Percentiles rank a stretch among this genome's conserved stretches.
These are phyloP conservation scores for Eupeodes luniger DNA, from an alignment of 2,888 invertebrate genomes.

Conservation along the genomic window DNA sequence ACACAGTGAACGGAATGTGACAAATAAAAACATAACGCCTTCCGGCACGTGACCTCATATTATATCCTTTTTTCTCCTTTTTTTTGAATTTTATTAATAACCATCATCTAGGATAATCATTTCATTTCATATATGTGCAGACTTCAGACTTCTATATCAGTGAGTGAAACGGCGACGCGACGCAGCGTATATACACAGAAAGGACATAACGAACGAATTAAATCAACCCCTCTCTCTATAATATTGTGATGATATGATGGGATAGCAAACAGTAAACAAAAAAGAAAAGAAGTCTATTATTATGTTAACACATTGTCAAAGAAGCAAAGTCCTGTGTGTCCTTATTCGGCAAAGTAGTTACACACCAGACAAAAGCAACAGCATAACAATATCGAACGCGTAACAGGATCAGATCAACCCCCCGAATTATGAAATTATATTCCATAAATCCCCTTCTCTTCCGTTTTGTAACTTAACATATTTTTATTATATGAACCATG, in stretches of 20 bases:
- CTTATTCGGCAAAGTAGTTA: too few species aligned
- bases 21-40: conserved; percentile 77
- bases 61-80: conserved; percentile 52
- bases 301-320: conserved; percentile 75
- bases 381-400: conserved; percentile 35
- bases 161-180: not conserved
- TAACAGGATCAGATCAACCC: conserved; percentile 79
- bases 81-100: conserved; percentile 74
- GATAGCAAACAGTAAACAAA: conserved; percentile 41
- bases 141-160: not conserved
- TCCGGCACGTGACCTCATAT: conserved; percentile 74
- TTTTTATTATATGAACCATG: conserved; percentile 41
- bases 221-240: conserved; percentile 58
- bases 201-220: conserved; percentile 59
- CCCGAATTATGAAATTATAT: conserved; percentile 84
- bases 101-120: conserved; percentile 76
- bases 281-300: conserved; percentile 58
- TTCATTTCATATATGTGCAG: not conserved
- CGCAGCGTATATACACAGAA: not conserved
- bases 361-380: conserved; percentile 22
- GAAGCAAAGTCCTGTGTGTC: conserved; percentile 13
- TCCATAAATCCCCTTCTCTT: conserved; percentile 81
- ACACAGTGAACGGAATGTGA: conserved; percentile 57
- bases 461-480: conserved; percentile 42
- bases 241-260: conserved; percentile 6